These are phyloP conservation scores for Acanthisitta chloris DNA, from an alignment of 2,113 vertebrate genomes.

Conservation along the genomic window DNA sequence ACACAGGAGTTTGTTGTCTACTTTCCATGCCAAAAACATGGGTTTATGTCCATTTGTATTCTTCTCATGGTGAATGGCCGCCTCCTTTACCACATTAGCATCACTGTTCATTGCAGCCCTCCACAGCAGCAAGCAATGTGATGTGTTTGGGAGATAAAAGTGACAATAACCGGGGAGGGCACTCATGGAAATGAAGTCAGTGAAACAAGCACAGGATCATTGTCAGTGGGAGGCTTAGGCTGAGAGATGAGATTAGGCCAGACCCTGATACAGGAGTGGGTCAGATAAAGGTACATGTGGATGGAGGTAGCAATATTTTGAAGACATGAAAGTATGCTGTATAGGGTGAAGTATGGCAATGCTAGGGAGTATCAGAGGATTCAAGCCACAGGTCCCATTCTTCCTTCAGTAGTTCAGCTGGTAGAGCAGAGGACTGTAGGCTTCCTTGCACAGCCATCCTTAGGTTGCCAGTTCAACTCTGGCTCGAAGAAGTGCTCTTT, in stretches of 20 bases:
- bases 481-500: not conserved
- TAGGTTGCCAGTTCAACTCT: conserved; percentile 85
- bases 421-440: conserved; percentile 88
- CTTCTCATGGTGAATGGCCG: not conserved
- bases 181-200: not conserved
- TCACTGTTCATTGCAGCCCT: not conserved
- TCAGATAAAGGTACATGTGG: not conserved
- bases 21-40: not conserved
- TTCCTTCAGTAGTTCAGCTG: conserved; percentile 81
- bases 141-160: not conserved
- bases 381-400: fast-evolving
- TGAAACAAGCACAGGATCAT: not conserved
- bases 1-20: not conserved
- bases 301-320: not conserved
- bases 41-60: not conserved
- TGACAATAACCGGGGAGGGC: not conserved
- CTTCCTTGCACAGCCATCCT: conserved; percentile 50
- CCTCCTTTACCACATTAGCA: not conserved
- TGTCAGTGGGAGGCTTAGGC: not conserved
- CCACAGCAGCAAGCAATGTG: not conserved
- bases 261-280: fast-evolving
- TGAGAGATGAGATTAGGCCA: not conserved
- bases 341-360: not conserved
- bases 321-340: fast-evolving
- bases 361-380: fast-evolving